Percentiles rank a stretch among this genome's conserved stretches.
Conservation (phyloP, 1,140 invertebrate species). For the Sycobia sp. region DNA sequence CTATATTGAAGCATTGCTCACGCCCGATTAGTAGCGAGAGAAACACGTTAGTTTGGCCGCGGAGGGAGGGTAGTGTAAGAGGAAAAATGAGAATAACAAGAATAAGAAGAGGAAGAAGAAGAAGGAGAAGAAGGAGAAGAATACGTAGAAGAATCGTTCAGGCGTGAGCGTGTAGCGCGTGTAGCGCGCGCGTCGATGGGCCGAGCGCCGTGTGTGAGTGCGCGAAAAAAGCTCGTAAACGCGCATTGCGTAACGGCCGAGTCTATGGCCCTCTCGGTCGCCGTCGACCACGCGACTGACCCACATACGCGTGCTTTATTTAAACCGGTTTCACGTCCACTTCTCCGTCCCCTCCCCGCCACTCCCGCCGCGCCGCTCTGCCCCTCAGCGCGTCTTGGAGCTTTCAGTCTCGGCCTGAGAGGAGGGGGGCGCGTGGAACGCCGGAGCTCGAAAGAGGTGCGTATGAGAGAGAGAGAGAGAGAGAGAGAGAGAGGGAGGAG, state of each 20-base stretch:
- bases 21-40: too few species aligned
- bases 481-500: neutral
- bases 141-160: neutral
- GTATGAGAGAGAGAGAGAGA: too few species aligned
- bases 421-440: slow-evolving; percentile 20
- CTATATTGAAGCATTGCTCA: too few species aligned
- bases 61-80: too few species aligned
- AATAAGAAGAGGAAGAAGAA: too few species aligned
- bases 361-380: too few species aligned
- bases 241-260: slow-evolving; percentile 11
- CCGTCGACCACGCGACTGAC: slow-evolving; percentile 57
- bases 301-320: slow-evolving; percentile 62
- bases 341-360: too few species aligned
- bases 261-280: too few species aligned
- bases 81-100: too few species aligned
- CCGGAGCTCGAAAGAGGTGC: slow-evolving; percentile 4
- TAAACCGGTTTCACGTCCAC: slow-evolving; percentile 58
- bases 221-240: neutral
- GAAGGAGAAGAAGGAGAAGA: too few species aligned
- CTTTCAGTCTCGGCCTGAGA: slow-evolving; percentile 57
- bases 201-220: neutral
- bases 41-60: too few species aligned
- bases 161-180: neutral
- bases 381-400: too few species aligned
- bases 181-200: neutral